Base-by-base conservation (phyloP, 2,888 invertebrate species). In the Hirtodrosophila cameraria region DNA sequence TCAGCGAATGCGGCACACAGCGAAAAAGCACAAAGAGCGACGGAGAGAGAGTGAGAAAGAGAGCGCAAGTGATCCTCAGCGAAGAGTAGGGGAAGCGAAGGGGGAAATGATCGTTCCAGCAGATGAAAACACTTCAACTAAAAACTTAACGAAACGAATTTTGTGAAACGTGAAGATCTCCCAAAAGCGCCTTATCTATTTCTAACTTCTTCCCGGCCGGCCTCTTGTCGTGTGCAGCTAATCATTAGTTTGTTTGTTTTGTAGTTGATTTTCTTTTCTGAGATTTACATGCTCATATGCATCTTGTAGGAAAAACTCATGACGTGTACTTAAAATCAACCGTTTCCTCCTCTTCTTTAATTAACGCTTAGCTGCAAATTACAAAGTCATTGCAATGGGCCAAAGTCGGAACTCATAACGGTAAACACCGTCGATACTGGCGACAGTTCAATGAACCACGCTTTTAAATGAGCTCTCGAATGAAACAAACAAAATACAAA, bases 361-460 rank as follows among this genome's bases (percentile, higher is more conserved):
- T 80, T 80, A 80, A 64, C 80, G 31, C 36, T 61, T 25, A 54
- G 12, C 66, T 67, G 86, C 66, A 31, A 80, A 80, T 83, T 80
- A 58, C 53, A 43, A 46, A 46, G 49, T 52, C 62, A 67, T 45
- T 61, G 54, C 50, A 59, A 20, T 53, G 33, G 69, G 36, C 55
- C 55, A 68, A 45, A 48, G 42, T 28, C 45, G 23, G 46, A 38
- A 35, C 27, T n/a, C n/a, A 28, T 68, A 71, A 69, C 75, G 63
- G 75, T 50, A 38, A 20, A 23, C 27, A 15, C n/a, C n/a, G n/a
- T n/a, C n/a, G n/a, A n/a, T n/a, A n/a, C n/a, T n/a, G 35, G 38
- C 35, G 59, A 50, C 55, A 66, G 81, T 81, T 81, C 87, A 77
- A 55, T 68, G 81, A 81, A 84, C 81, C 61, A 65, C 28, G 28